Evolutionary conservation across 2,113 vertebrate species (phyloP), one percentile per base, ranked within the genome.

Genomic region (Nyctereutes procyonoides): DNA sequence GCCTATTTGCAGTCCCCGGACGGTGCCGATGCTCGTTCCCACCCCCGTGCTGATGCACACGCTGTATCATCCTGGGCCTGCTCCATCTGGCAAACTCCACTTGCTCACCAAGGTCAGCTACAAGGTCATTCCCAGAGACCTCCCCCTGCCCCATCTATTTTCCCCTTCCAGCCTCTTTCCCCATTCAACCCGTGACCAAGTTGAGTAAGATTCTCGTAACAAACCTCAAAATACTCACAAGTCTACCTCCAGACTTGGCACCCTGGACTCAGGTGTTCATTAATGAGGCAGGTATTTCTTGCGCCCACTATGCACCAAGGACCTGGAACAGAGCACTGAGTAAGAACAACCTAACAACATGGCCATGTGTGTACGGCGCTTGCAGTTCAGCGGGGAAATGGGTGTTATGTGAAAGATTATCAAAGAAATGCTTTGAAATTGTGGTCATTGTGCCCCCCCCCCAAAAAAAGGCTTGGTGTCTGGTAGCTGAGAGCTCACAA

Each of bases 251-350:
- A 3, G 60, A 22, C 69, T 67, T 14, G 6, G 16, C 53, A 1
- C 14, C 0, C 26, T 17, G 43, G 81, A 13, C 28, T 8, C 0
- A 0, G 0, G 16, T 13, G 10, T 11, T 56, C 65, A 14, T 17
- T 9, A 30, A 12, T 2, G 8, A 30, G 17, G 48, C 58, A 28
- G 56, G 1, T n/a, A 2, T 51, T 74, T 88, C 62, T 12, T 51
- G 67, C 38, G n/a, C 55, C 35, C 77, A 53, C 65, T 62, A 10
- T n/a, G 67, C 55, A 35, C 90, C 74, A 30, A 26, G 30, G 77
- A 5, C 28, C 12, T 10, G 69, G 35, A 60, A 20, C 0, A 53
- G 56, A 55, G 55, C 11, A 13, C 7, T 30, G 67, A 56, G 43
- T 16, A 28, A 71, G 65, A 53, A n/a, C 55, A 8, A 4, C 2